Evolutionary conservation across 2,888 invertebrate species (phyloP).

Genomic region (Hemistola chrysoprasaria): DNA sequence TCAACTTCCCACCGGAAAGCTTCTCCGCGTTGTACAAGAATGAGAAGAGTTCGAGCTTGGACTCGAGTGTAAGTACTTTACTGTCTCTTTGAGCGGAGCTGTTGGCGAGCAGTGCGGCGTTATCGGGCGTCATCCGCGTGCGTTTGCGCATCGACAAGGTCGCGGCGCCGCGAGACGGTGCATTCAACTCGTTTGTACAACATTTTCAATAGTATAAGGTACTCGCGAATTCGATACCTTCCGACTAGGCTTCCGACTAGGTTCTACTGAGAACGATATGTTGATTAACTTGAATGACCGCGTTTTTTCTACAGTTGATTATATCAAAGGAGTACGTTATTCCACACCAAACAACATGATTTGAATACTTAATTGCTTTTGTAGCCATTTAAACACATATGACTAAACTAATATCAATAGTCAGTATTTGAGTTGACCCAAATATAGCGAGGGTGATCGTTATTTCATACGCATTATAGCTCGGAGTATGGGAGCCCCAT

Average conservation of each 20-base stretch:
- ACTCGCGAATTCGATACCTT: constrained; percentile 24
- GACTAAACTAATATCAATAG: constrained; percentile 19
- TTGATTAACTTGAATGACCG: too few relatives aligned
- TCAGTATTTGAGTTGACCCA: constrained; percentile 28
- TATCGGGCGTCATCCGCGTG: constrained; percentile 47
- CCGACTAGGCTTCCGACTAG: constrained; percentile 16
- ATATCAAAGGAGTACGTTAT: neutral
- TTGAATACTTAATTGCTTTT: constrained; percentile 13
- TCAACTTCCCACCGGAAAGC: constrained; percentile 71
- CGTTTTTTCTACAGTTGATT: too few relatives aligned
- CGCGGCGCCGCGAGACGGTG: constrained; percentile 54
- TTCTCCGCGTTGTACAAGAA: constrained; percentile 67
- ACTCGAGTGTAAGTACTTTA: constrained; percentile 64
- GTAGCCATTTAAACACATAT: constrained; percentile 17
- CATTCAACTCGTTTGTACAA: constrained; percentile 64
- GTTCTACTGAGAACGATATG: too few relatives aligned
- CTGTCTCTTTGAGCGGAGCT: too few relatives aligned
- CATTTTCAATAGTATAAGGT: constrained; percentile 42
- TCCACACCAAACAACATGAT: neutral
- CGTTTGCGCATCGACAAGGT: constrained; percentile 62
- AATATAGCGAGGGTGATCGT: constrained; percentile 33
- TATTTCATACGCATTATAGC: constrained; percentile 26
- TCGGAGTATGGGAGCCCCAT: constrained; percentile 45
- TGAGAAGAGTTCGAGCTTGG: constrained; percentile 45
- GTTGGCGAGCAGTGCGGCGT: constrained; percentile 45